Evolutionary conservation across 1,140 invertebrate species (phyloP).

Genomic region (Neodiprion virginianus): DNA sequence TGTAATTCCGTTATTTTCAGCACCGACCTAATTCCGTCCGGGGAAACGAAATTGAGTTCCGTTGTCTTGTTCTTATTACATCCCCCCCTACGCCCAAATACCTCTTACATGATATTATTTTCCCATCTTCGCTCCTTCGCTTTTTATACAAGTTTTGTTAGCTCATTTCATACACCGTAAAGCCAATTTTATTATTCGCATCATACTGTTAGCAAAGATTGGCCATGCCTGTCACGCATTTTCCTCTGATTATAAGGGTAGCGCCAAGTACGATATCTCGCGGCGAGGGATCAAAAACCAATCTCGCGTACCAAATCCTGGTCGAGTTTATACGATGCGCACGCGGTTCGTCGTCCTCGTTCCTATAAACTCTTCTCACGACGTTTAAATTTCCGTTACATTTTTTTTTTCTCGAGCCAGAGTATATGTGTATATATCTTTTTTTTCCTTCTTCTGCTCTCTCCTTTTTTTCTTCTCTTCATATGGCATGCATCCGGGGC

Average conservation of each 20-base stretch:
- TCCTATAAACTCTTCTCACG: not conserved
- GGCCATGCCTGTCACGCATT: too few relatives aligned
- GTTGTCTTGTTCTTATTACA: not conserved
- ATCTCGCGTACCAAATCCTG: too few relatives aligned
- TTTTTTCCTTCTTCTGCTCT: not conserved
- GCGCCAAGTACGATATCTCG: too few relatives aligned
- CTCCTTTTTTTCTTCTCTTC: too few relatives aligned
- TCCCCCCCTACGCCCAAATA: not conserved
- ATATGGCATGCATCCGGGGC: not conserved
- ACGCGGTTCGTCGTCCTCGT: too few relatives aligned
- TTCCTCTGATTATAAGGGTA: too few relatives aligned
- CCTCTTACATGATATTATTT: not conserved
- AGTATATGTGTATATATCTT: not conserved
- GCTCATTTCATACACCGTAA: too few relatives aligned
- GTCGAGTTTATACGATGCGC: too few relatives aligned
- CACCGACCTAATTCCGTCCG: not conserved
- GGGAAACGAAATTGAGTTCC: not conserved
- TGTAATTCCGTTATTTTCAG: not conserved
- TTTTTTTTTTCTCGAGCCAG: not conserved
- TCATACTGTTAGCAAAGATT: too few relatives aligned
- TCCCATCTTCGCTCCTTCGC: not conserved
- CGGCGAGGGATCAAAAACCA: too few relatives aligned
- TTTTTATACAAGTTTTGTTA: not conserved
- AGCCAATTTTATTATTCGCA: too few relatives aligned
- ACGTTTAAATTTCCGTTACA: conserved; percentile 5